Percentiles rank a stretch among this genome's conserved stretches.
Conservation (phyloP, 2,113 vertebrate species). For the Laterallus jamaicensis region DNA sequence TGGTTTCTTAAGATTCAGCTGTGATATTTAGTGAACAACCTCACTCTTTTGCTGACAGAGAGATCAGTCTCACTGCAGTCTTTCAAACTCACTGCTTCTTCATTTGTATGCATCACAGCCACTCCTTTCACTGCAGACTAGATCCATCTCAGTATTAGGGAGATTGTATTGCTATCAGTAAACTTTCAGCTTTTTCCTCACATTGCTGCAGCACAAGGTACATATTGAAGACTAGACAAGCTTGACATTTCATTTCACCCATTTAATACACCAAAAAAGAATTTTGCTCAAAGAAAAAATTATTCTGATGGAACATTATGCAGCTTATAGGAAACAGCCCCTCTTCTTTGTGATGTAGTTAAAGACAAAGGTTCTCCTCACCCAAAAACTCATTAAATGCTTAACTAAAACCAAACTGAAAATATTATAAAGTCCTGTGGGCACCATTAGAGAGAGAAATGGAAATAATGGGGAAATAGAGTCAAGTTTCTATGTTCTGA, state of each 20-base stretch:
- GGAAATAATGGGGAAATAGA: background rate
- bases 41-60: background rate
- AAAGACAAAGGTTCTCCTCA: background rate
- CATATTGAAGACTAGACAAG: background rate
- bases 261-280: background rate
- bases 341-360: background rate
- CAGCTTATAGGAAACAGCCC: background rate
- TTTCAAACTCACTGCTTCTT: background rate
- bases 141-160: slow-evolving; percentile 10
- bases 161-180: slow-evolving; percentile 24
- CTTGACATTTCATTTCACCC: background rate
- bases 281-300: background rate
- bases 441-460: background rate
- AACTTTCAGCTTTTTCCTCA: background rate
- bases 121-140: background rate
- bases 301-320: background rate
- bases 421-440: background rate
- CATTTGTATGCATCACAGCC: slow-evolving; percentile 20
- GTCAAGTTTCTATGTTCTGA: background rate
- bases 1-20: background rate
- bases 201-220: background rate
- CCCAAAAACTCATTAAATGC: background rate
- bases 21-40: background rate
- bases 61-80: background rate
- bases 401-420: background rate